Evolutionary conservation across 2,113 vertebrate genomes (phyloP), one percentile per base, ranked within the genome.

Genomic region (Blennius ocellaris): DNA sequence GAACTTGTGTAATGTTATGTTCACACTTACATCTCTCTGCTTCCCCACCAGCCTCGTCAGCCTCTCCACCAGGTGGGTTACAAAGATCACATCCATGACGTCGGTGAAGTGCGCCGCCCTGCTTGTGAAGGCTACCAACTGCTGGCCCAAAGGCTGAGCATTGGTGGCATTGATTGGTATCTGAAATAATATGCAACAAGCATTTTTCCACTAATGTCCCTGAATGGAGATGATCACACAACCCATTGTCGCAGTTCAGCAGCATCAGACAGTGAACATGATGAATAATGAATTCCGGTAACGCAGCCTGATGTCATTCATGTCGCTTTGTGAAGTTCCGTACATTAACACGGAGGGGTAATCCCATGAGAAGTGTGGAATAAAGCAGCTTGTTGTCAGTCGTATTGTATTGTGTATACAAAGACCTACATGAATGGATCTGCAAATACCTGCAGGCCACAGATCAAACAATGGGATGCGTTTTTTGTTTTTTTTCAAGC

Each of bases 61-160:
- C 77, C 94, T 95, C 86, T 97, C 96, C 84, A 97, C 91, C 78
- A 97, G 94, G 60, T 95, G 94, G 8, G 96, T 96, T 85, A 97
- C 94, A 65, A 95, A 96, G 87, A 96, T 94, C 38, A 97, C 91
- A 53, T 97, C 96, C 95, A 96, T 96, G 92, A 96, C 95, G 47
- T 97, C 95, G 0, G 86, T 91, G 60, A 97, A 96, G 89, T 92
- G 90, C 1, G 92, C 93, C 37, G 95, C 95, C 74, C 88, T 93
- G 88, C 92, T 94, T 54, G 96, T 97, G 75, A 96, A 94, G 69
- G 93, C 87, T 56, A 93, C 93, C 63, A 97, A 87, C 85, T 96
- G 96, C 84, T 89, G 94, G 51, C 95, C 95, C 68, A 96, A 86
- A 61, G 93, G 90, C 76, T 94, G 91, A 58, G 93, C 95, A 0